Base-by-base conservation (phyloP, 1,140 invertebrate species). In the Coenobita brevimanus region DNA sequence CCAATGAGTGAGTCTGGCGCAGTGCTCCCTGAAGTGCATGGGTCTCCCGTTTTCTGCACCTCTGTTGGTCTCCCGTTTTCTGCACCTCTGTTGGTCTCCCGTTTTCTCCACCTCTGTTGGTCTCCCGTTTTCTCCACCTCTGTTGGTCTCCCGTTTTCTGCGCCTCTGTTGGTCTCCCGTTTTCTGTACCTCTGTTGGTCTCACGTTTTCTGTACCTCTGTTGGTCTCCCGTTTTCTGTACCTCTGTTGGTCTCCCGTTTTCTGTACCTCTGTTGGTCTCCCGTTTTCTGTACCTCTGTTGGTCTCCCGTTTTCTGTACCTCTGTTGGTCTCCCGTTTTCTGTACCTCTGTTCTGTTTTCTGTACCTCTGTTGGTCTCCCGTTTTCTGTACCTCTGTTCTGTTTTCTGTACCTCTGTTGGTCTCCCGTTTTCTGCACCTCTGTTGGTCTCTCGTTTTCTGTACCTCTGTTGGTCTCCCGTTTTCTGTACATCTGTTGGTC, bases 1-100 rank as follows among this genome's bases (percentile, higher is more conserved):
- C 94, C 17, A 94, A 95, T 57, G 94, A 94, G 94, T 95, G 92
- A 94, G 93, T 94, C 33, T n/a, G n/a, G n/a, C n/a, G n/a, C n/a
- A n/a, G n/a, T n/a, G n/a, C n/a, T n/a, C n/a, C n/a, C n/a, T n/a
- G n/a, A n/a, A n/a, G n/a, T n/a, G n/a, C n/a, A n/a, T n/a, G n/a
- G n/a, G n/a, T n/a, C n/a, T n/a, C n/a, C n/a, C n/a, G n/a, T n/a
- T n/a, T n/a, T n/a, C n/a, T n/a, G n/a, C n/a, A 24, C 8, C 2
- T 75, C 17, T 38, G n/a, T 30, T 24, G 30, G 8, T 46, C n/a
- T 38, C 41, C 33, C 33, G 33, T 54, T 38, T 15, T 64, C 79
- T 64, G 30, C 4, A 1, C 50, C 30, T 57, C 46, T 17, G 30
- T 60, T 15, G 15, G 46, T 8, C 8, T 17, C 27, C 0, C 33